phyloP scores from a whole-genome alignment of 1,140 invertebrate species.

The Lordiphosa mommai region DNA sequence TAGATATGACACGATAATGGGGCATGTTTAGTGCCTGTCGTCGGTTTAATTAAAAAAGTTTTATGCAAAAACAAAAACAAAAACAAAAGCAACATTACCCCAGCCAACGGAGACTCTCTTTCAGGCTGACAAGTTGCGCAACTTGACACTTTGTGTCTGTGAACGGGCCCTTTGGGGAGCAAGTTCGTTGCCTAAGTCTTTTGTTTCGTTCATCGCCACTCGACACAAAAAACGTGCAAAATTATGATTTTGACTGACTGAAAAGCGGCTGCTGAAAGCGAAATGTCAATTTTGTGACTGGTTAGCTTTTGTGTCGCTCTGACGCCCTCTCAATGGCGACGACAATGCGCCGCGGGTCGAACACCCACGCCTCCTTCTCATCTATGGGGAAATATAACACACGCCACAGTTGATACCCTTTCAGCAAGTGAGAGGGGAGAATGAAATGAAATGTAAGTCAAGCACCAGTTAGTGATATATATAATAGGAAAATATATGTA shows the following conservation, averaged over 20 bases:
- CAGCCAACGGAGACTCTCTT: slow-evolving; percentile 5
- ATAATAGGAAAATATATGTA: no score
- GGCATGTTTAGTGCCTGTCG: slow-evolving; percentile 73
- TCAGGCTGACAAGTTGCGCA: slow-evolving; percentile 67
- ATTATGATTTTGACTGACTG: slow-evolving; percentile 55
- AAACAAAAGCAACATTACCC: no score
- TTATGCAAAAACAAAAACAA: slow-evolving; percentile 34
- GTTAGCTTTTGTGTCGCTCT: slow-evolving; percentile 68
- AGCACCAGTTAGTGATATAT: no score
- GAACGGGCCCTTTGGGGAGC: slow-evolving; percentile 65
- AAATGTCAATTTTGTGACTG: slow-evolving; percentile 73
- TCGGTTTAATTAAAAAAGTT: slow-evolving; percentile 69
- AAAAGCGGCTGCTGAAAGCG: slow-evolving; percentile 54
- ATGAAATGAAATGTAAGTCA: no score
- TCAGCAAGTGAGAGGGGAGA: background rate
- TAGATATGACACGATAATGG: slow-evolving; percentile 76
- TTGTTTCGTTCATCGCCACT: slow-evolving; percentile 50
- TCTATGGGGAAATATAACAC: background rate
- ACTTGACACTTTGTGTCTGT: slow-evolving; percentile 66
- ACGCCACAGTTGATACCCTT: slow-evolving; percentile 11
- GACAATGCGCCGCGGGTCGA: slow-evolving; percentile 25
- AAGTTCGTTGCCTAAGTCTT: slow-evolving; percentile 74
- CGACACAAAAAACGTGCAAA: slow-evolving; percentile 73
- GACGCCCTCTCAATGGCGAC: slow-evolving; percentile 65
- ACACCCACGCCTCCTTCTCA: slow-evolving; percentile 32